A percentile compares a stretch with the other conserved stretches of the same genome.
Conservation (phyloP, 2,113 vertebrate genomes). For the Plestiodon gilberti region DNA sequence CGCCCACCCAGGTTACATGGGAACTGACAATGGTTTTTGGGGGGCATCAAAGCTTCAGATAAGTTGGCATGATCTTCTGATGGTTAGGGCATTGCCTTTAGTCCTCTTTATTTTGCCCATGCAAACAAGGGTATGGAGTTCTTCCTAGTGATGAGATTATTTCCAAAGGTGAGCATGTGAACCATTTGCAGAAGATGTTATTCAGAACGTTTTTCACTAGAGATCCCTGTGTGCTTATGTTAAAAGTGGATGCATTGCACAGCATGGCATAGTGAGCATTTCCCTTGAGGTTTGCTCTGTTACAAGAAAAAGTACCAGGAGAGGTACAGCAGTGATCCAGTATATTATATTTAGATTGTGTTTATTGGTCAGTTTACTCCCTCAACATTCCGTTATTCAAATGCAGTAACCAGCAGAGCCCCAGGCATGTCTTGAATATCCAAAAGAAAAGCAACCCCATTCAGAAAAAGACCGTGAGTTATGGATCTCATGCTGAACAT, state of each 20-base stretch:
- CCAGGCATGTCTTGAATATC: conserved; percentile 61
- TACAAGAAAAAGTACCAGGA: conserved; percentile 12
- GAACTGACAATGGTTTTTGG: not conserved
- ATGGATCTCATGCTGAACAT: conserved; percentile 65
- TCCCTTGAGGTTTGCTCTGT: conserved; percentile 27
- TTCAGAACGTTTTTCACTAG: not conserved
- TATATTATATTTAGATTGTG: conserved; percentile 16
- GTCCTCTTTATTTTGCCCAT: not conserved
- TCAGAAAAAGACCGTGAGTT: conserved; percentile 67
- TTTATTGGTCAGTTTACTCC: conserved; percentile 55
- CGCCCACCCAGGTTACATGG: not conserved
- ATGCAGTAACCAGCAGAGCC: conserved; percentile 60
- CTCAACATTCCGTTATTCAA: conserved; percentile 46
- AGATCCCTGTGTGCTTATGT: not conserved
- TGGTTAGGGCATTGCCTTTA: not conserved
- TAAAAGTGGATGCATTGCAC: not conserved
- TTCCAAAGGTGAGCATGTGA: too few relatives aligned
- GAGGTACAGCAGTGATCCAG: not conserved
- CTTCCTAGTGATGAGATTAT: not conserved
- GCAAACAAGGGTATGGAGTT: not conserved
- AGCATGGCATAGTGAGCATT: not conserved
- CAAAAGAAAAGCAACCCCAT: conserved; percentile 70
- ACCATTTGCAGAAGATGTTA: not conserved
- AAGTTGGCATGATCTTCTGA: too few relatives aligned
- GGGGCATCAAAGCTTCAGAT: not conserved